These are phyloP conservation scores for Gymnogyps californianus DNA, from an alignment of 2,113 vertebrate species.

Conservation along the genomic window DNA sequence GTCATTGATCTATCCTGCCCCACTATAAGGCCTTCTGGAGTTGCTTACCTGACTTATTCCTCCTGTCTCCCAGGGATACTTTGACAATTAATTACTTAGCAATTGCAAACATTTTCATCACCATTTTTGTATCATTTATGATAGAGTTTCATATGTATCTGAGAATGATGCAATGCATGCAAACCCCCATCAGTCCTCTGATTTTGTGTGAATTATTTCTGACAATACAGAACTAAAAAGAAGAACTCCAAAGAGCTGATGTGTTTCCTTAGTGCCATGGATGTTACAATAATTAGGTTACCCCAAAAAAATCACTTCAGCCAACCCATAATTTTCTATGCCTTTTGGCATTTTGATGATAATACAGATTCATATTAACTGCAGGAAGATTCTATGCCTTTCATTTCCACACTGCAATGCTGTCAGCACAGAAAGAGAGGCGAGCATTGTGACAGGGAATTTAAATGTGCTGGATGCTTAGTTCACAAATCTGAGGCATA, in stretches of 20 bases:
- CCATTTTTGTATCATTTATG: background rate
- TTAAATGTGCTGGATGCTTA: background rate
- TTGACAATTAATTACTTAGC: background rate
- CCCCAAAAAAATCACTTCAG: fast-evolving
- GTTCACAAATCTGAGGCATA: background rate
- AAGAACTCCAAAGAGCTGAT: background rate
- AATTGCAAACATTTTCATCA: background rate
- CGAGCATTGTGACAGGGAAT: background rate
- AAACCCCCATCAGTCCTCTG: background rate
- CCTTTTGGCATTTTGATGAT: background rate
- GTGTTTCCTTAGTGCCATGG: background rate
- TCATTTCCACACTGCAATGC: background rate
- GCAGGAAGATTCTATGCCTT: background rate
- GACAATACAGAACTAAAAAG: background rate
- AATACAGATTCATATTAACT: background rate
- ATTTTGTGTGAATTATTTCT: background rate
- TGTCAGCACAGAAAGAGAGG: background rate
- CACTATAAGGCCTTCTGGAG: background rate
- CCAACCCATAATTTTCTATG: background rate
- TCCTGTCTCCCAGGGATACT: background rate
- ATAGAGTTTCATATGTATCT: background rate
- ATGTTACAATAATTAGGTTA: background rate
- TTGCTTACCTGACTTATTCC: background rate
- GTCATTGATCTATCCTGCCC: background rate
- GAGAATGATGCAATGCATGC: background rate